Base-by-base conservation (phyloP, 2,888 invertebrate species). In the Tinea pellionella region DNA sequence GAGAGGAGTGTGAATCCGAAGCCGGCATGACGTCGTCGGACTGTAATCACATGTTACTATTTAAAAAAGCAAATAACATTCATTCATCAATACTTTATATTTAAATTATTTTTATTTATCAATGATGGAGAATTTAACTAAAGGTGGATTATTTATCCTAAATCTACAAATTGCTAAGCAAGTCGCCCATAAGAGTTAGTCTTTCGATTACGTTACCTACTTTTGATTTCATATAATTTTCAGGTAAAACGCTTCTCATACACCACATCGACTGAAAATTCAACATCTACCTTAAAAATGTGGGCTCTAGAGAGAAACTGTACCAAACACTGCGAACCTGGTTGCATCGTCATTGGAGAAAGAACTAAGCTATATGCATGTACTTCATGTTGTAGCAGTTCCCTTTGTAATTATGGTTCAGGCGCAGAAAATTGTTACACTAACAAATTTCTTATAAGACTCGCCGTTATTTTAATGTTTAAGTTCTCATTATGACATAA, bases 301-400 rank as follows among this genome's bases (percentile, higher is more conserved):
- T 96, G 96, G 95, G 92, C 94, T 0, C 72, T 96, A 61, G 94
- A 95, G 74, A 88, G 96, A 11, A 93, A 94, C 73, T 96, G 96
- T 73, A 90, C 94, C 0, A 92, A 92, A 67, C 92, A 91, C 69
- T 96, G 96, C 77, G 95, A 96, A 67, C 91, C 95, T 0, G 96
- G 95, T 11, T 96, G 96, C 79, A 95, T 96, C 69, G 90, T 96
- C 59, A 95, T 96, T 65, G 96, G 96, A 0, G 96, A 96, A 74
- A 85, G 96, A 58, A 96, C 95, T 4, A 96, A 96, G 72, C 81
- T 96, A 0, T 94, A 94, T 77, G 94, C 95, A 12, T 96, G 96
- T 76, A 95, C 95, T 0, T 92, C 94, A 0, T 96, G 96, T 72
- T 96, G 96, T 75, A 92, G 92, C 64, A 90, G 90, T 9, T 91